Evolutionary conservation across 2,797 vertebrate species (phyloP).

Genomic region (Melanotaenia pygmaea): DNA sequence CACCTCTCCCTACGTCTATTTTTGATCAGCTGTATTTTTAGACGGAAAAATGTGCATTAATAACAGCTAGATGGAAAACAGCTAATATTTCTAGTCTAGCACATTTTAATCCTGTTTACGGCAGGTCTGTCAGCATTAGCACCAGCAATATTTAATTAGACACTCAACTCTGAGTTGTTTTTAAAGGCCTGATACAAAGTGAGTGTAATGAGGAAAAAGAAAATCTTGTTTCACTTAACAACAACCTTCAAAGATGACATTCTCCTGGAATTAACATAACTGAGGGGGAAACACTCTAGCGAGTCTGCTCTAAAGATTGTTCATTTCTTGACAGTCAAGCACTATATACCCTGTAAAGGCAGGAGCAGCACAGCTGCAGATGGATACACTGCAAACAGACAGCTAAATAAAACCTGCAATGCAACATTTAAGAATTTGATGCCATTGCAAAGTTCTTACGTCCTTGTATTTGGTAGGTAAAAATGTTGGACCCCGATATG

Average conservation of each 20-base stretch:
- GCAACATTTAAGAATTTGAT: background rate
- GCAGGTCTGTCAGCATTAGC: background rate
- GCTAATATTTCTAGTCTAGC: background rate
- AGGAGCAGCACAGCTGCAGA: background rate
- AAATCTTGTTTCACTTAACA: no score
- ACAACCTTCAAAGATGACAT: no score
- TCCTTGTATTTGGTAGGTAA: no score
- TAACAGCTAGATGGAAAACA: background rate
- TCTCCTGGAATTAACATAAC: no score
- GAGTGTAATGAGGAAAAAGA: background rate
- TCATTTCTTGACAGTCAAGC: no score
- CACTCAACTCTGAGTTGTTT: background rate
- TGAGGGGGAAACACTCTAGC: no score
- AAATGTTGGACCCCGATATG: no score
- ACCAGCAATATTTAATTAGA: background rate
- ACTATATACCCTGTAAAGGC: background rate
- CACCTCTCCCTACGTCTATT: background rate
- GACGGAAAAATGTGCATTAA: background rate
- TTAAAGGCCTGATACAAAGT: background rate
- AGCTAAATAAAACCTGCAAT: background rate
- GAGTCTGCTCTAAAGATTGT: background rate
- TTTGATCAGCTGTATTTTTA: background rate
- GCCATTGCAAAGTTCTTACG: background rate
- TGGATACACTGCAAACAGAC: background rate
- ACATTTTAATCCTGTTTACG: background rate